These are phyloP conservation scores for Sander vitreus DNA, from an alignment of 2,113 vertebrate species.

Conservation along the genomic window DNA sequence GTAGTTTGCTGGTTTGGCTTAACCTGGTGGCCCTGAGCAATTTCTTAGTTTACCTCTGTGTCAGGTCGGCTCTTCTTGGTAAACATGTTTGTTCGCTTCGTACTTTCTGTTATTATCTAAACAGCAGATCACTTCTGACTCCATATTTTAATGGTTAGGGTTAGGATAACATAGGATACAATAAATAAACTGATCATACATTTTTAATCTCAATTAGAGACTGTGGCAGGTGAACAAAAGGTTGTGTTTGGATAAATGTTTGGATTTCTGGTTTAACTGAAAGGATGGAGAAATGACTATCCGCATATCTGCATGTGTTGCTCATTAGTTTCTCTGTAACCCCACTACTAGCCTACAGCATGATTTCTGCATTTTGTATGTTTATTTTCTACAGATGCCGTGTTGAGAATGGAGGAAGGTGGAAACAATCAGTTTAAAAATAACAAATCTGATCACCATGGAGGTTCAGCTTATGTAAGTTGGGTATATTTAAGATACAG, in stretches of 20 bases:
- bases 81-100: too few relatives aligned
- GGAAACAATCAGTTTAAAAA: constrained; percentile 16
- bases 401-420: background rate
- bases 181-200: too few relatives aligned
- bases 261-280: background rate
- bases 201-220: background rate
- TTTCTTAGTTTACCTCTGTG: background rate
- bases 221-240: background rate
- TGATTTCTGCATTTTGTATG: constrained; percentile 6
- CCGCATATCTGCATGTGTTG: constrained; percentile 10
- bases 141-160: too few relatives aligned
- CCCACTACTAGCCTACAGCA: background rate
- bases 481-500: background rate
- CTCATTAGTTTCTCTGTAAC: constrained; percentile 9
- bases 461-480: background rate
- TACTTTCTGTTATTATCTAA: too few relatives aligned
- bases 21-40: background rate
- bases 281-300: background rate
- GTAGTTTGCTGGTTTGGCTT: background rate
- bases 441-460: constrained; percentile 9
- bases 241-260: constrained; percentile 6
- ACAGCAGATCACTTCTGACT: too few relatives aligned
- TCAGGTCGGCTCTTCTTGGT: background rate
- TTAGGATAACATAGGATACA: too few relatives aligned
- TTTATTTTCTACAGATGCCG: constrained; percentile 7